Evolutionary conservation across 37 sponge, comb jelly and placozoan species (phyloP), one percentile per base, ranked within the genome.

Genomic region (Tethya wilhelma): DNA sequence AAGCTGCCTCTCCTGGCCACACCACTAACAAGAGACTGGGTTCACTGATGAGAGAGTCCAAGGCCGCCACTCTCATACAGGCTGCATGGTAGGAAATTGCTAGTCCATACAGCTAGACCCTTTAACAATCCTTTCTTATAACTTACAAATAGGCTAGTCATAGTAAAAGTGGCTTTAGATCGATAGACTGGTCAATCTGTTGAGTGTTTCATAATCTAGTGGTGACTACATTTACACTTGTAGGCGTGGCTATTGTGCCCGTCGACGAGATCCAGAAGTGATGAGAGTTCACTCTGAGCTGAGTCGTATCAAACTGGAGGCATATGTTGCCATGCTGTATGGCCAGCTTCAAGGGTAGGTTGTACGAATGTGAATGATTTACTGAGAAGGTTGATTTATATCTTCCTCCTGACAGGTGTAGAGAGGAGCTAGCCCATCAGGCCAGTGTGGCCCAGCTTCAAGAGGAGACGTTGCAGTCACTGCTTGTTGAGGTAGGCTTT

Each of bases 21-120:
- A 26, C 29, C 26, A 31, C 66, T 1, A 56, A 80, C 20, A 44
- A 55, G 41, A 31, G 7, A 6, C 34, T 67, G 55, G 46, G 25
- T 25, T 19, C 40, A 2, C 43, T 31, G 34, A 32, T 71, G 49
- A 36, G 20, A 20, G 12, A 26, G 20, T 32, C 37, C 14, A 65
- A 30, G 30, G 91, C 91, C 37, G 91, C 91, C 25, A 53, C 53
- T 14, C 6, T 28, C 23, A 81, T 91, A 33, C 91, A 91, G 56
- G 67, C 87, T 26, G 65, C 74, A 7, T 91, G 91, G 91, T 87
- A 72, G 2, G 73, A 2, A 8, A n/a, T n/a, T n/a, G n/a, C n/a
- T 49, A n/a, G n/a, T n/a, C n/a, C n/a, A n/a, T n/a, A n/a, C n/a
- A n/a, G n/a, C n/a, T n/a, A 69, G 43, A 4, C 42, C 7, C 11